phyloP scores from a whole-genome alignment of 1,140 invertebrate genomes.

The Acromyrmex echinatior region DNA sequence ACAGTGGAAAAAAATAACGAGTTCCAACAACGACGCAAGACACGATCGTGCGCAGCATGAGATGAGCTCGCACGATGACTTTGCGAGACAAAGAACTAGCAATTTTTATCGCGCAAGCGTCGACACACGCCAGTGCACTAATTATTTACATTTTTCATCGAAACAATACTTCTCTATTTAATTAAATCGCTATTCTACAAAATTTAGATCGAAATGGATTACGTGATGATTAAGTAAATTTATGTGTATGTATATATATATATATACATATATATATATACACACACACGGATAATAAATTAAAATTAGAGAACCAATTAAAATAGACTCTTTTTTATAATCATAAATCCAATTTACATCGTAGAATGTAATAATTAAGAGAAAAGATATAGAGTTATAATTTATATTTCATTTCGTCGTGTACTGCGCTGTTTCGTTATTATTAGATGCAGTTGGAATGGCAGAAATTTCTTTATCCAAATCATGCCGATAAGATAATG shows the following conservation, averaged over 20 bases:
- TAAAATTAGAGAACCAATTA: not conserved
- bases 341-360: not conserved
- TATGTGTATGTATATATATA: too few species aligned
- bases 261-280: too few species aligned
- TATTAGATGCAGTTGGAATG: constrained; percentile 23
- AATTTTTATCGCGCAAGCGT: constrained; percentile 9
- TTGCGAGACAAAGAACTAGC: constrained; percentile 26
- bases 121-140: not conserved
- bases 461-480: constrained; percentile 47
- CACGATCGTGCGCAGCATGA: constrained; percentile 14
- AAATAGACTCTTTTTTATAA: not conserved
- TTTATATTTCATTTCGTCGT: constrained; percentile 25
- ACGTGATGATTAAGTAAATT: not conserved
- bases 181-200: not conserved
- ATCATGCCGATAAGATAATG: constrained; percentile 55
- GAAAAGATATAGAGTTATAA: not conserved
- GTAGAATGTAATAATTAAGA: not conserved
- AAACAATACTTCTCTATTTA: not conserved
- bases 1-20: constrained; percentile 41
- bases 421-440: constrained; percentile 24
- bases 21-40: constrained; percentile 1
- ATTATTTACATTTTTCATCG: constrained; percentile 13
- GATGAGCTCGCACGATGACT: constrained; percentile 19
- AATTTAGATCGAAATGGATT: not conserved
- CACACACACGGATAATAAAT: not conserved